Evolutionary conservation across 1,140 invertebrate species (phyloP), one percentile per base, ranked within the genome.

Genomic region (Drosophila ficusphila): DNA sequence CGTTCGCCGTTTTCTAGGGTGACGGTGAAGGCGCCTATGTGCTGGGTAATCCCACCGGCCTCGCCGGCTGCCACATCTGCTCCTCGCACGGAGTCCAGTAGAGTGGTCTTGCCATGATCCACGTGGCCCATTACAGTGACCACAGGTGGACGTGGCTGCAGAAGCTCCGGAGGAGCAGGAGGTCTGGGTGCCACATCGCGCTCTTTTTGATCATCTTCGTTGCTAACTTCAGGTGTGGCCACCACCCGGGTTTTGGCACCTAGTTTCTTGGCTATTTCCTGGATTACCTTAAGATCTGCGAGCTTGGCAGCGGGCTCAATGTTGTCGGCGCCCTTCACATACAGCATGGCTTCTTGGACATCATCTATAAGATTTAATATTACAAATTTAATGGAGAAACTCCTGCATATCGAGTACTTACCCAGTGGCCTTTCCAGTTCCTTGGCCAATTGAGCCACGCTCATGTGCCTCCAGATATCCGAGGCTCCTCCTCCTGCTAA

Each of bases 41-140:
- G 98, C 92, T 99, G 99, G 0, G 99, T 99, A 38, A 99, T 99
- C 12, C 99, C 99, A n/a, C 99, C 99, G 93, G 98, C 99, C 93
- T 99, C 99, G 31, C 95, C 93, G 14, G 95, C 94, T 0, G 98
- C 98, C 33, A 99, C 95, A 58, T 95, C 94, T 0, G 97, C 95
- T 51, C 98, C 94, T 53, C 99, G 92, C 14, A 99, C 92, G 0
- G 96, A 93, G 93, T 99, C 99, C 5, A 99, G 92, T 3, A 99
- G 93, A 3, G 99, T 99, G 3, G 99, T 99, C 94, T 99, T 99
- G 1, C 98, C 98, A 93, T 99, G 99, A 94, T 99, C 99, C 2
- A 99, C 98, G 92, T 99, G 99, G 0, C 99, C 99, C 98, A 99
- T 99, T 11, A 99, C 97, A 3, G 98, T 98, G 1, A 99, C 98